A percentile compares a stretch with the other conserved stretches of the same genome.
phyloP scores from a whole-genome alignment of 2,113 vertebrate genomes.

The Asarcornis scutulata region DNA sequence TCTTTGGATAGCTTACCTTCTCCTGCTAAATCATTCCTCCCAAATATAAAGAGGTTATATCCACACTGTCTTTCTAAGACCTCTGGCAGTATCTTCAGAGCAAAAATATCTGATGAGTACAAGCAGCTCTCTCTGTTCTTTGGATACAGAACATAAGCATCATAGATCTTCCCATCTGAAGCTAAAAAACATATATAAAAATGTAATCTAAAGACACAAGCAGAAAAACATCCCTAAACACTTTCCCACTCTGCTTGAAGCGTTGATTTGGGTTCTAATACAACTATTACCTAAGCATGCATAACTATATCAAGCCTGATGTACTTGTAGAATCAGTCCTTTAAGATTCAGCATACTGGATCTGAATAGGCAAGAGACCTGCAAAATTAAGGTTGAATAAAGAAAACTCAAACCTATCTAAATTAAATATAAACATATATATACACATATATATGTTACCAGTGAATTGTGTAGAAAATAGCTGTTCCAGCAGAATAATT shows the following conservation, averaged over 20 bases:
- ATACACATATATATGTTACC: not conserved
- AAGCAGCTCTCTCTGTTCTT: conserved; percentile 60
- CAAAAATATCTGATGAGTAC: conserved; percentile 78
- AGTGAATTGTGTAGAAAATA: not conserved
- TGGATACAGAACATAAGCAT: conserved; percentile 91
- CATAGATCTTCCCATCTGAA: conserved; percentile 88
- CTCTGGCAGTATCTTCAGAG: conserved; percentile 84
- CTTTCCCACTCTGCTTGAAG: not conserved
- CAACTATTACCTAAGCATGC: not conserved
- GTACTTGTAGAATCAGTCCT: not conserved
- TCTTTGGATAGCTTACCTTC: conserved; percentile 77
- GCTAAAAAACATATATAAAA: conserved; percentile 69
- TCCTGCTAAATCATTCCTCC: conserved; percentile 86
- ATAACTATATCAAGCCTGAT: not conserved
- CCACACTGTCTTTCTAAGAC: conserved; percentile 88
- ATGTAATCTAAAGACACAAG: not conserved
- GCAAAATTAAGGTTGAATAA: not conserved
- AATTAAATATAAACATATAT: not conserved
- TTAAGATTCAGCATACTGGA: not conserved
- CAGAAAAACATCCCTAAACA: not conserved
- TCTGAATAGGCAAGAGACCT: not conserved
- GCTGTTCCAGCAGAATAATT: not conserved
- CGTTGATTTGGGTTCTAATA: not conserved
- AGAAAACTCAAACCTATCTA: not conserved
- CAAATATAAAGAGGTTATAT: conserved; percentile 89